Conservation (phyloP, 2,113 vertebrate genomes). For the Scomber scombrus region DNA sequence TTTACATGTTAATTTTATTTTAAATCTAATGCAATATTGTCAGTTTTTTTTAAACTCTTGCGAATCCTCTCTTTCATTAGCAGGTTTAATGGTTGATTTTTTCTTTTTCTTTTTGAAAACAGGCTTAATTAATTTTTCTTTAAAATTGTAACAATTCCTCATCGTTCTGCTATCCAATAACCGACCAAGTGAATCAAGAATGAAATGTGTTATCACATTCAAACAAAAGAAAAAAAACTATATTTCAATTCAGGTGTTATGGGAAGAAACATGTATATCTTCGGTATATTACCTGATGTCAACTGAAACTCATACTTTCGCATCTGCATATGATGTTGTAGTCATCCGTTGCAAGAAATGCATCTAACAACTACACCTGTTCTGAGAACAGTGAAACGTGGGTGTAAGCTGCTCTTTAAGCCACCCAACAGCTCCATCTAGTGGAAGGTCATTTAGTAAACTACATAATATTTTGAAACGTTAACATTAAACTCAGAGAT, state of each 20-base stretch:
- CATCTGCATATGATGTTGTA: not conserved
- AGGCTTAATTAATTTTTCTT: not conserved
- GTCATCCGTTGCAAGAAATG: not conserved
- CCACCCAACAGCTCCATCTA: conserved; percentile 50
- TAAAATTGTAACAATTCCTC: not conserved
- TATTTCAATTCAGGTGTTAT: not conserved
- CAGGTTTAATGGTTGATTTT: conserved; percentile 25
- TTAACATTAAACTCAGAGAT: not conserved
- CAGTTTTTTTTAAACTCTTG: not conserved
- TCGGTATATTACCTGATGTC: not conserved
- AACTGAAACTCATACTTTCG: not conserved
- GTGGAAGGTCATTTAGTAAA: conserved; percentile 32
- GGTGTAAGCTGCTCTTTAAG: not conserved
- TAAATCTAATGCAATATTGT: conserved; percentile 29
- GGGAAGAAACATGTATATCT: conserved; percentile 38
- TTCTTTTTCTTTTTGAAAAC: conserved; percentile 9
- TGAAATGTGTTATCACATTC: not conserved
- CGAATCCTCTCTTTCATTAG: conserved; percentile 5
- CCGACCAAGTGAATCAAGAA: not conserved
- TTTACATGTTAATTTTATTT: conserved; percentile 40
- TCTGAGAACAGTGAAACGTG: conserved; percentile 17
- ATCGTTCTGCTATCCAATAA: conserved; percentile 1
- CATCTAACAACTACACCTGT: conserved; percentile 38
- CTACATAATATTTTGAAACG: not conserved
- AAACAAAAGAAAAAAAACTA: not conserved